These are phyloP conservation scores for Dreissena polymorpha DNA, from an alignment of 1,140 invertebrate genomes.

Conservation along the genomic window DNA sequence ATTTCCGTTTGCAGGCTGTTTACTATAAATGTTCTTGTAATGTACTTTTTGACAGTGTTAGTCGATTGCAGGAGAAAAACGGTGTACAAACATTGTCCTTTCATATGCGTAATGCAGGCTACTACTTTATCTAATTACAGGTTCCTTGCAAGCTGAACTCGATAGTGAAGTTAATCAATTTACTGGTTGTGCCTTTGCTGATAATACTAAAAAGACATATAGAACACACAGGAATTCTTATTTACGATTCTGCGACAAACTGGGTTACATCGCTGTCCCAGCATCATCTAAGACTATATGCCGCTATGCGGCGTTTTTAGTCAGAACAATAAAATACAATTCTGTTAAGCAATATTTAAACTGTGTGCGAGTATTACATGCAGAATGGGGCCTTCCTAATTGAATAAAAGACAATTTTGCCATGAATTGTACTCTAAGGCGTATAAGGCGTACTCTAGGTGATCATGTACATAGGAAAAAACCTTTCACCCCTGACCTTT, in stretches of 20 bases:
- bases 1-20: conserved; percentile 1
- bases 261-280: neutral
- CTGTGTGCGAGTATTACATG: conserved; percentile 15
- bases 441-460: conserved; percentile 2
- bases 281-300: neutral
- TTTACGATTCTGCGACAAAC: neutral
- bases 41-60: no score
- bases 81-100: neutral
- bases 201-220: neutral
- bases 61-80: no score
- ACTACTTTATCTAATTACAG: conserved; percentile 12
- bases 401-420: conserved; percentile 10
- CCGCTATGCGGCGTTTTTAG: conserved; percentile 7
- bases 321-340: neutral
- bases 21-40: neutral
- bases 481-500: neutral
- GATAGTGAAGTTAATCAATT: neutral
- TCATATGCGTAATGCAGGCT: conserved; percentile 5
- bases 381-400: conserved; percentile 5
- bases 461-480: conserved; percentile 6
- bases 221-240: neutral
- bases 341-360: conserved; percentile 25
- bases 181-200: neutral
- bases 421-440: conserved; percentile 10
- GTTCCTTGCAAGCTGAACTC: neutral